These are phyloP conservation scores for Zophobas morio DNA, from an alignment of 1,140 invertebrate genomes.

Conservation along the genomic window DNA sequence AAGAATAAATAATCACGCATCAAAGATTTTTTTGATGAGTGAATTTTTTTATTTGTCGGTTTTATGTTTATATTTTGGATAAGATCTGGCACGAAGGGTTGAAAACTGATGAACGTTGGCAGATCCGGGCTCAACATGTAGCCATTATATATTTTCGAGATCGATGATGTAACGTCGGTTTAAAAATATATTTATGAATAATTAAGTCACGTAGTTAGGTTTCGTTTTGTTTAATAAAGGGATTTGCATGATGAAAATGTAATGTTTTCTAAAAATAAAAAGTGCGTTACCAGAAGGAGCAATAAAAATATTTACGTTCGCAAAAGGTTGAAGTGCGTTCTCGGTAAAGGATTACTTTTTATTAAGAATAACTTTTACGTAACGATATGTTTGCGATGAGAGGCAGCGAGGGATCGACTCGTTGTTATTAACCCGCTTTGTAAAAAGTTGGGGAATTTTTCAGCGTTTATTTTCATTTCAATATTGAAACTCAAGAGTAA, in stretches of 20 bases:
- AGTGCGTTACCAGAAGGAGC: not conserved
- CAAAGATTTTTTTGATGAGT: not conserved
- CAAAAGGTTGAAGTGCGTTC: slow-evolving; percentile 10
- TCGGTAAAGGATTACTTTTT: slow-evolving; percentile 12
- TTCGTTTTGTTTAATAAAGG: slow-evolving; percentile 30
- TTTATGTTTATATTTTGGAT: slow-evolving; percentile 11
- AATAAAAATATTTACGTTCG: slow-evolving; percentile 14
- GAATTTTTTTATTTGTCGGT: not conserved
- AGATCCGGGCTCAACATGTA: not conserved
- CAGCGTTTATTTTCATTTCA: slow-evolving; percentile 1
- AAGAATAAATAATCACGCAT: slow-evolving; percentile 11
- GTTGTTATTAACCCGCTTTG: not conserved
- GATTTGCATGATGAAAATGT: slow-evolving; percentile 34
- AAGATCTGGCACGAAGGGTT: slow-evolving; percentile 10
- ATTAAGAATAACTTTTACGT: slow-evolving; percentile 12
- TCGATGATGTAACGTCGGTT: not conserved
- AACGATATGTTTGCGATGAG: slow-evolving; percentile 1
- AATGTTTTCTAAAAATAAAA: slow-evolving; percentile 35
- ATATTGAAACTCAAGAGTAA: not conserved
- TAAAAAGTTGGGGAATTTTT: slow-evolving; percentile 4
- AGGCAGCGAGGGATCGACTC: slow-evolving; percentile 1
- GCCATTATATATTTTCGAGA: not conserved
- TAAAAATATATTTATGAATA: slow-evolving; percentile 30
- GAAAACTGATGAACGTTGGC: slow-evolving; percentile 4
- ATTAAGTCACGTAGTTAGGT: slow-evolving; percentile 34